A percentile compares a stretch with the other conserved stretches of the same genome.
phyloP scores from a whole-genome alignment of 1,140 invertebrate genomes.

The Pogonomyrmex californicus region DNA sequence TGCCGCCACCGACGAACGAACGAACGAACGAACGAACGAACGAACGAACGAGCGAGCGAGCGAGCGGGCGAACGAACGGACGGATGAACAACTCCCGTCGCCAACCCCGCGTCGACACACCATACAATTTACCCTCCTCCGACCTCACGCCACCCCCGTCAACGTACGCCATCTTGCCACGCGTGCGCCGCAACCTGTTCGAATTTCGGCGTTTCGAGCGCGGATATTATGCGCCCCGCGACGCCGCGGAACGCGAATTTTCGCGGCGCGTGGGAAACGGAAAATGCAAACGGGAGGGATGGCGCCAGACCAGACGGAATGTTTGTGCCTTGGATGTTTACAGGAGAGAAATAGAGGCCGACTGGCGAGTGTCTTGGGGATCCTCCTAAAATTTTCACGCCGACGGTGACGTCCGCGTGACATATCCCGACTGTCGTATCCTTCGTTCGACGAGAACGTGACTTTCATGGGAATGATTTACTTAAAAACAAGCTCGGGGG shows the following conservation, averaged over 20 bases:
- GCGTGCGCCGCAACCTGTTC: conserved; percentile 45
- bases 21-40: not conserved
- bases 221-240: not conserved
- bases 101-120: conserved; percentile 26
- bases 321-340: not conserved
- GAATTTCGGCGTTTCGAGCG: conserved; percentile 28
- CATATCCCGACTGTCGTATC: not conserved
- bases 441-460: conserved; percentile 24
- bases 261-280: not conserved
- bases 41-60: not conserved
- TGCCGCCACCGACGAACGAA: conserved; percentile 54
- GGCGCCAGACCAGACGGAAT: not conserved
- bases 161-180: conserved; percentile 51
- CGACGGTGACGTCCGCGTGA: conserved; percentile 3
- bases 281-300: no score
- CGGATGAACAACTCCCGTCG: not conserved
- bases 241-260: not conserved
- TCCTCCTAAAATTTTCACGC: conserved; percentile 13
- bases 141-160: not conserved
- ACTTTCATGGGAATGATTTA: conserved; percentile 37
- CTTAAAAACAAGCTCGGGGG: not conserved
- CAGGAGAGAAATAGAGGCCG: not conserved
- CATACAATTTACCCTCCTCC: not conserved
- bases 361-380: not conserved
- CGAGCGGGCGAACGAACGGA: not conserved